Evolutionary conservation across 2,797 vertebrate species (phyloP), one percentile per base, ranked within the genome.

Genomic region (Myripristis jacobus): DNA sequence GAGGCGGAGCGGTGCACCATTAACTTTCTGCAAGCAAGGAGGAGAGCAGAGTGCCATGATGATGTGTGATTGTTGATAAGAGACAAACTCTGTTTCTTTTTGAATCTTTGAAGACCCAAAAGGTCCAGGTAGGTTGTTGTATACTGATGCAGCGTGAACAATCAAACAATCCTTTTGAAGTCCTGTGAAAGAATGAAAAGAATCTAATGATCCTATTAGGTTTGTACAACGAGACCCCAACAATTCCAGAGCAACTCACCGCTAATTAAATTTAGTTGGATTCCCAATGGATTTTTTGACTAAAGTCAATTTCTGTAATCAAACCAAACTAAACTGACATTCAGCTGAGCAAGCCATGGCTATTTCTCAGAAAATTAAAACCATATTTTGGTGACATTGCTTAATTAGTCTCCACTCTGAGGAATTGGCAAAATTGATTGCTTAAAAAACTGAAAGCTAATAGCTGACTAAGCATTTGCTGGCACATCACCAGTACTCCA

Each of bases 291-390:
- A 9, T 15, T 27, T 70, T 48, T 55, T 1, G 47, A 53, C 16
- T n/a, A 19, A 25, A 65, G 9, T 19, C n/a, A 44, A 0, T 64
- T 54, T 0, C 34, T 63, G 7, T 4, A 47, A 53, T 50, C 22
- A 51, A 58, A 73, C 63, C 4, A 55, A 77, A 68, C 18, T 21
- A 53, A 38, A 57, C 34, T 77, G 36, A 61, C 16, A n/a, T n/a
- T n/a, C n/a, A 24, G 12, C 8, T 64, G 21, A 51, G 22, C 29
- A 53, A 3, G 22, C 22, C 67, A 51, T 31, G 0, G 48, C 43
- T 56, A 29, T 54, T 79, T 63, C 38, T 24, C 2, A 69, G 41
- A 53, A 56, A 50, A 58, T 2, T 56, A 46, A 80, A 57, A 27
- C 22, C 19, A 10, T 6, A 7, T 46, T 69, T 55, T 25, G 19